Evolutionary conservation across 2,888 invertebrate species (phyloP).

Genomic region (Hybos culiciformis): DNA sequence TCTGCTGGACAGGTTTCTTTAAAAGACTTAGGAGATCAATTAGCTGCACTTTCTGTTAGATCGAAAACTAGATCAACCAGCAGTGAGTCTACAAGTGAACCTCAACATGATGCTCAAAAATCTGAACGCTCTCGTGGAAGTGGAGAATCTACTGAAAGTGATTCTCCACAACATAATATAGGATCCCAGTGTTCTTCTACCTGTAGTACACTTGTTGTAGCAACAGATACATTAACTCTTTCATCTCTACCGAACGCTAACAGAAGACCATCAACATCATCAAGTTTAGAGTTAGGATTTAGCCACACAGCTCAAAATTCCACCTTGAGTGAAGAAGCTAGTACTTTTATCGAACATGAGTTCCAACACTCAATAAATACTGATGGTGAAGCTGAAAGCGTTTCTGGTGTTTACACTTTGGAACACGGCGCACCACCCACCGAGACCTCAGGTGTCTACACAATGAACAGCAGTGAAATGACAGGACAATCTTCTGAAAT

Average conservation of each 20-base stretch:
- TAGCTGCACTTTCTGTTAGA: slow-evolving; percentile 34
- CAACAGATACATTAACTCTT: slow-evolving; percentile 34
- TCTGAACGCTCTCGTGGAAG: slow-evolving; percentile 15
- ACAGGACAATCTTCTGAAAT: slow-evolving; percentile 45
- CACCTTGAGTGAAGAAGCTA: slow-evolving; percentile 56
- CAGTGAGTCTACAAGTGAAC: slow-evolving; percentile 20
- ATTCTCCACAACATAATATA: slow-evolving; percentile 44
- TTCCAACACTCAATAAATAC: slow-evolving; percentile 28
- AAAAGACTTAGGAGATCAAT: slow-evolving; percentile 35
- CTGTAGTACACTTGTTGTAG: slow-evolving; percentile 75
- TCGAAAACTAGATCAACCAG: slow-evolving; percentile 16
- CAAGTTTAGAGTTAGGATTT: slow-evolving; percentile 70
- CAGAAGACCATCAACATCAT: slow-evolving; percentile 59
- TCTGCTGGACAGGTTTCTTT: slow-evolving; percentile 37
- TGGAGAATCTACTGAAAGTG: slow-evolving; percentile 35
- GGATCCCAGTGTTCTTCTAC: slow-evolving; percentile 77
- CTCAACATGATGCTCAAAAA: slow-evolving; percentile 15
- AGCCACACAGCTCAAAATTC: slow-evolving; percentile 82
- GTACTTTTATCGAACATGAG: slow-evolving; percentile 51
- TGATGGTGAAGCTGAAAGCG: slow-evolving; percentile 36
- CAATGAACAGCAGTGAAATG: slow-evolving; percentile 52
- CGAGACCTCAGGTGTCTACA: slow-evolving; percentile 76
- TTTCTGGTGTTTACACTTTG: slow-evolving; percentile 45
- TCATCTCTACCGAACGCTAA: slow-evolving; percentile 25
- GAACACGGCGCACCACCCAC: slow-evolving; percentile 55